These are phyloP conservation scores for Ephestia elutella DNA, from an alignment of 1,140 invertebrate genomes.

Conservation along the genomic window DNA sequence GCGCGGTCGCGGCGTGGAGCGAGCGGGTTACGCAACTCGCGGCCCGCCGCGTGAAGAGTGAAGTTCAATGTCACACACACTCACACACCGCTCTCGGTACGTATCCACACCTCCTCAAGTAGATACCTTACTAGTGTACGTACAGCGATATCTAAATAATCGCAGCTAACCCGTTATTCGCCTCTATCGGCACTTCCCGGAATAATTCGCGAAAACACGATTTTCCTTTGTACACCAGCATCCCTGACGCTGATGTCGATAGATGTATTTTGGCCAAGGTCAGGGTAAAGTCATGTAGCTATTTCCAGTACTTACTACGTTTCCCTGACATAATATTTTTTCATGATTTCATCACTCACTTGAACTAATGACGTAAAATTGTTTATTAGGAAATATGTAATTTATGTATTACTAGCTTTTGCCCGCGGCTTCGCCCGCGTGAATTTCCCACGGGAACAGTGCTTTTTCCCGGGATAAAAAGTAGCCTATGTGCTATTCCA, in stretches of 20 bases:
- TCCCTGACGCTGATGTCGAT: constrained; percentile 39
- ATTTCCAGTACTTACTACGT: constrained; percentile 32
- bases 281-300: constrained; percentile 54
- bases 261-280: constrained; percentile 60
- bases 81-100: constrained; percentile 26
- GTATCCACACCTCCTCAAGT: constrained; percentile 4
- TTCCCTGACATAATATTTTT: no score
- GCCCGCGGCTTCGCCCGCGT: no score
- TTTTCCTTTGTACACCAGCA: constrained; percentile 46
- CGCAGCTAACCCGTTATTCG: constrained; percentile 63
- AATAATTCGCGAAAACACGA: constrained; percentile 67
- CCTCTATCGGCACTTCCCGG: constrained; percentile 66
- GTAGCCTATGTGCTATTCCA: no score
- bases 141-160: constrained; percentile 55
- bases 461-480: no score
- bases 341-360: no score
- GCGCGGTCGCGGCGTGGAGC: constrained; percentile 14
- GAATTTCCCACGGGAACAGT: no score
- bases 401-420: no score
- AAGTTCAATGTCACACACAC: constrained; percentile 71
- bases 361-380: no score
- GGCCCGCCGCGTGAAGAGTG: constrained; percentile 67
- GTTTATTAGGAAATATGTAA: no score
- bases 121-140: constrained; percentile 27
- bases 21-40: constrained; percentile 58